These are phyloP conservation scores for Ecdyonurus torrentis DNA, from an alignment of 2,888 invertebrate species.

Conservation along the genomic window DNA sequence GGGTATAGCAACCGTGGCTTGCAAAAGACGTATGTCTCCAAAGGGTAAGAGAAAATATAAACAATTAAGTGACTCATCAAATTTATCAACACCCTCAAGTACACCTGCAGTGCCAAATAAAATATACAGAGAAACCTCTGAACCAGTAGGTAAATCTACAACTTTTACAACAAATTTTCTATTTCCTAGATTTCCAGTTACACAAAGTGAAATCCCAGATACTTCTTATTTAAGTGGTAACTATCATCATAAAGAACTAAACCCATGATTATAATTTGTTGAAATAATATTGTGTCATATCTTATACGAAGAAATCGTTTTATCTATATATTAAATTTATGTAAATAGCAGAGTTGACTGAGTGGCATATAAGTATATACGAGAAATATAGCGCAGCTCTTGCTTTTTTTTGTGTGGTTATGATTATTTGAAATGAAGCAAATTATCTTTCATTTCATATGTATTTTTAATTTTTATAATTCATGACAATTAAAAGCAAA, in stretches of 20 bases:
- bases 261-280: neutral
- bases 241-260: slow-evolving; percentile 1
- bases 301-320: no score
- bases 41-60: neutral
- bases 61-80: neutral
- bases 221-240: neutral
- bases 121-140: neutral
- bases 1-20: neutral
- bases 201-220: neutral
- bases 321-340: no score
- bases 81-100: neutral
- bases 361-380: no score
- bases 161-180: neutral
- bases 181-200: neutral
- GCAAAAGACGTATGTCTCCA: neutral
- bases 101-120: neutral
- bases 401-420: no score
- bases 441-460: no score
- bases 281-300: neutral
- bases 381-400: no score
- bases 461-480: no score
- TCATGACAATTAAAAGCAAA: no score
- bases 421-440: no score
- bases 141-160: neutral
- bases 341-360: no score